Conservation (phyloP, 1,140 invertebrate genomes). For the Tribolium castaneum region DNA sequence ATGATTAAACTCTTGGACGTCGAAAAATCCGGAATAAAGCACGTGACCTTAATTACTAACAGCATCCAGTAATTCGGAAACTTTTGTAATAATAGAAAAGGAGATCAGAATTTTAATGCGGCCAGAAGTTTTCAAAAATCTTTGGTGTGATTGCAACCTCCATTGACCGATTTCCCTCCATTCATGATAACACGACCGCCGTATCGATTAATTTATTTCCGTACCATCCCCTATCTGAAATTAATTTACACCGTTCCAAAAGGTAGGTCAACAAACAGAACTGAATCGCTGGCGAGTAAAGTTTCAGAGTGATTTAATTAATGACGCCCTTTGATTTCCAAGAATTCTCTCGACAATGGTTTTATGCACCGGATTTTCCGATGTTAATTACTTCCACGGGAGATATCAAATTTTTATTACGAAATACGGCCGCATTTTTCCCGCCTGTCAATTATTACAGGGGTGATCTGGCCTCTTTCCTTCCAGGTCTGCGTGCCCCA, state of each 20-base stretch:
- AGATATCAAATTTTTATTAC: background rate
- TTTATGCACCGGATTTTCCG: background rate
- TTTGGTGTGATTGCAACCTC: background rate
- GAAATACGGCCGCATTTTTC: constrained; percentile 35
- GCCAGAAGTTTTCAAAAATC: background rate
- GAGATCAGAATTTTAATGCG: constrained; percentile 32
- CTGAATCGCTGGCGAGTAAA: background rate
- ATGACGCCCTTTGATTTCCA: constrained; percentile 16
- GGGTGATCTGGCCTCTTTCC: background rate
- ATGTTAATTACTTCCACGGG: constrained; percentile 4
- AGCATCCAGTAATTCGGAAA: constrained; percentile 13
- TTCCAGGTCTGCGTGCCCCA: background rate
- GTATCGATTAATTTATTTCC: constrained; percentile 26
- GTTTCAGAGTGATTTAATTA: constrained; percentile 19
- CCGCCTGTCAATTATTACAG: constrained; percentile 32
- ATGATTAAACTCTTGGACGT: background rate
- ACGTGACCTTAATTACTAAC: constrained; percentile 22
- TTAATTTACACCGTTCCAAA: constrained; percentile 14
- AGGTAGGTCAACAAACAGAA: constrained; percentile 12
- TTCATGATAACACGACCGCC: background rate
- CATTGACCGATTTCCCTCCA: background rate
- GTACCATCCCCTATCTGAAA: constrained; percentile 19
- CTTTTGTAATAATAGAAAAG: constrained; percentile 24
- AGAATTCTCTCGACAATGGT: background rate
- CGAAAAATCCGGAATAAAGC: background rate